Conservation (phyloP, 2,797 vertebrate genomes). For the Simalia tracyae region DNA sequence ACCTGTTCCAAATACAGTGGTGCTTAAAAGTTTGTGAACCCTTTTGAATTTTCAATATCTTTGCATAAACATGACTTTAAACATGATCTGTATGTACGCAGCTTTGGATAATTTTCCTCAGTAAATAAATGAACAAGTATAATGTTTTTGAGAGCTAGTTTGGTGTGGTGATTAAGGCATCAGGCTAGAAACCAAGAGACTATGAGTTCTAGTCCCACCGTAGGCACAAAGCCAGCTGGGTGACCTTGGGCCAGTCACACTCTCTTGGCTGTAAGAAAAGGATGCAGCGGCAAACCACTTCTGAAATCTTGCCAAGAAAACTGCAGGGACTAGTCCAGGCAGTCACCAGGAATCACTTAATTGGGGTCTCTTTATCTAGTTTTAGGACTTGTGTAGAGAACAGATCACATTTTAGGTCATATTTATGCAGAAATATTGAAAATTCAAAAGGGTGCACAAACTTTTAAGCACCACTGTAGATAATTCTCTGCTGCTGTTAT, state of each 20-base stretch:
- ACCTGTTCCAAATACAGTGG: conserved; percentile 10
- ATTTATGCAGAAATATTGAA: too few relatives aligned
- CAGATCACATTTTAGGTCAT: too few relatives aligned
- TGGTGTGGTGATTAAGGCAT: background rate
- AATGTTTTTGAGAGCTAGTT: background rate
- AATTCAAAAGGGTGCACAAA: too few relatives aligned
- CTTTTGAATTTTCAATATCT: background rate
- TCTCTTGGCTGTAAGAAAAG: background rate
- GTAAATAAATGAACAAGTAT: background rate
- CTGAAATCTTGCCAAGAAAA: background rate
- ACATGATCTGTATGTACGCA: background rate
- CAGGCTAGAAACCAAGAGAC: background rate
- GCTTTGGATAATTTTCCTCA: background rate
- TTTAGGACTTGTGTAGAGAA: too few relatives aligned
- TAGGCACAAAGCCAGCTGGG: background rate
- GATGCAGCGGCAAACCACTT: background rate
- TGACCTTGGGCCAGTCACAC: background rate
- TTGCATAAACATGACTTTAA: background rate
- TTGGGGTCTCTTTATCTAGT: too few relatives aligned
- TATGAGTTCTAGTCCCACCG: background rate
- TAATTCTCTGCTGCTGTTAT: too few relatives aligned
- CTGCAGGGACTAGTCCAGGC: background rate
- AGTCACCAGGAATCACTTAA: too few relatives aligned
- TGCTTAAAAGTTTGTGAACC: background rate
- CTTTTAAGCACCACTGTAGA: too few relatives aligned